Evolutionary conservation across 2,888 invertebrate genomes (phyloP).

Genomic region (Pollenia angustigena): DNA sequence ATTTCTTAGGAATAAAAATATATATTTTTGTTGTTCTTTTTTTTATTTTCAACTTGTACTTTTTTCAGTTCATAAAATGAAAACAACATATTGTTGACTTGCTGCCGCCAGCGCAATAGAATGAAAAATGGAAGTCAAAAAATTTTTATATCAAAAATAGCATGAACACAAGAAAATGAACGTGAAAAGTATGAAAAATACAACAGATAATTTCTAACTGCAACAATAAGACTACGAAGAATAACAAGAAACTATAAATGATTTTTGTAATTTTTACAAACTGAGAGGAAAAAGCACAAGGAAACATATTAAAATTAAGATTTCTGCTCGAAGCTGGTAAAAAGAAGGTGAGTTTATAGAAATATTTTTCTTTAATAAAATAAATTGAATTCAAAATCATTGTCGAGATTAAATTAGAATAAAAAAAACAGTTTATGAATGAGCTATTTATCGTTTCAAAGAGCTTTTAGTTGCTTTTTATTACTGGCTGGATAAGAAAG

Average conservation of each 20-base stretch:
- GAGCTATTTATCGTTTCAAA: too few species aligned
- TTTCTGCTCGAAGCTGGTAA: neutral
- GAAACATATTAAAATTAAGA: constrained; percentile 18
- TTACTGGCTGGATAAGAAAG: too few species aligned
- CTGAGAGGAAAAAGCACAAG: neutral
- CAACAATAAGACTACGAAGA: constrained; percentile 32
- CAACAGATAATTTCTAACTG: constrained; percentile 40
- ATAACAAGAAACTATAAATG: neutral
- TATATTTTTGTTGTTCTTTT: neutral
- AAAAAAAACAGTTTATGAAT: too few species aligned
- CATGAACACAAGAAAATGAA: constrained; percentile 25
- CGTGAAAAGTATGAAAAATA: constrained; percentile 25
- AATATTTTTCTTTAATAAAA: neutral
- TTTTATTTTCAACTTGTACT: constrained; percentile 15
- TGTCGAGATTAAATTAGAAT: too few species aligned
- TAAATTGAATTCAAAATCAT: neutral
- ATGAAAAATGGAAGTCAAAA: neutral
- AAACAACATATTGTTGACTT: constrained; percentile 63
- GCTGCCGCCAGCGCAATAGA: constrained; percentile 49
- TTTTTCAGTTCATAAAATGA: constrained; percentile 45
- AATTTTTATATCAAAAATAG: constrained; percentile 3
- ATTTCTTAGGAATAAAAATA: constrained; percentile 9
- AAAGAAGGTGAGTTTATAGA: constrained; percentile 16
- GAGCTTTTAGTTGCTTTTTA: too few species aligned
- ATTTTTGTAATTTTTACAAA: constrained; percentile 28